These are phyloP conservation scores for Parnassius mnemosyne DNA, from an alignment of 2,888 invertebrate genomes.

Conservation along the genomic window DNA sequence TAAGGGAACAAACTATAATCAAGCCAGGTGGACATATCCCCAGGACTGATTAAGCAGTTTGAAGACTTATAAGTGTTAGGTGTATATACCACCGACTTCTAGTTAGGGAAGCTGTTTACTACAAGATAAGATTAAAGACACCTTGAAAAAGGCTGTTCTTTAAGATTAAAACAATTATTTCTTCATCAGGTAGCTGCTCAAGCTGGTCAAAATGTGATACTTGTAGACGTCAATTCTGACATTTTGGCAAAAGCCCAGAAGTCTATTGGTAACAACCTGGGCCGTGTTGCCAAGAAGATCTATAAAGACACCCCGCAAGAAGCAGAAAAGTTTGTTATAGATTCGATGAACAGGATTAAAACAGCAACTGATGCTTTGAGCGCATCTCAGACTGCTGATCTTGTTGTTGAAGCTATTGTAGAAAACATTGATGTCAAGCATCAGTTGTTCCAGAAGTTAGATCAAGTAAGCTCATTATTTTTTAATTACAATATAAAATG, in stretches of 20 bases:
- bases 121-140: no score
- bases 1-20: no score
- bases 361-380: conserved; percentile 82
- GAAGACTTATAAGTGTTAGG: no score
- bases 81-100: no score
- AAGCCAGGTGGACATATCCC: no score
- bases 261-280: conserved; percentile 85
- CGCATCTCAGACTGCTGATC: conserved; percentile 84
- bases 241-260: conserved; percentile 86
- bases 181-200: conserved; percentile 88
- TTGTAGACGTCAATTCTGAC: conserved; percentile 88
- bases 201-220: conserved; percentile 89
- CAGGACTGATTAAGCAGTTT: no score
- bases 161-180: no score
- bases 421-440: conserved; percentile 90
- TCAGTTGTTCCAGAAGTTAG: conserved; percentile 86
- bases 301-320: conserved; percentile 84
- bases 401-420: conserved; percentile 92
- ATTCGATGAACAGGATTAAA: conserved; percentile 82
- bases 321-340: conserved; percentile 84
- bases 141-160: no score
- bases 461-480: conserved; percentile 71
- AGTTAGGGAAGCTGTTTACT: no score
- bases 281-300: conserved; percentile 88
- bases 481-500: no score